A percentile compares a stretch with the other conserved stretches of the same genome.
These are phyloP conservation scores for Pharmacophagus antenor DNA, from an alignment of 2,888 invertebrate species.

Conservation along the genomic window DNA sequence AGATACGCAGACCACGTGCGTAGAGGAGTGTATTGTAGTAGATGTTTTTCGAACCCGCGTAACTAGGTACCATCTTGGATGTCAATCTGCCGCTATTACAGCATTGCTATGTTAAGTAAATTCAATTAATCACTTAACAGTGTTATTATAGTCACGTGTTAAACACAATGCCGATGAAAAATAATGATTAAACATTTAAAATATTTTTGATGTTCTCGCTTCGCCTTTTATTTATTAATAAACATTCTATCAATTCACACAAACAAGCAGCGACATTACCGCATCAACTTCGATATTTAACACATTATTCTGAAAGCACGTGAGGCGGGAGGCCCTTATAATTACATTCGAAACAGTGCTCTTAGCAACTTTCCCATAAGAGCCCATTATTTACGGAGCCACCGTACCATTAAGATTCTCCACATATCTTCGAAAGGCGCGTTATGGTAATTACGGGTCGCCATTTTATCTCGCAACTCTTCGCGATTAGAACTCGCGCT, in stretches of 20 bases:
- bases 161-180: too few relatives aligned
- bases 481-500: conserved; percentile 71
- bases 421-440: conserved; percentile 79
- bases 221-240: conserved; percentile 33
- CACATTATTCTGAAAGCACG: conserved; percentile 78
- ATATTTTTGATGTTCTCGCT: too few relatives aligned
- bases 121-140: too few relatives aligned
- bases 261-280: conserved; percentile 42
- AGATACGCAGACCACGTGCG: too few relatives aligned
- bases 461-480: conserved; percentile 78
- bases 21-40: too few relatives aligned
- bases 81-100: too few relatives aligned
- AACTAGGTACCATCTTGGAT: too few relatives aligned
- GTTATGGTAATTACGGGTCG: conserved; percentile 81
- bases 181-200: too few relatives aligned
- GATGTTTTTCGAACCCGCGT: too few relatives aligned
- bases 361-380: conserved; percentile 80
- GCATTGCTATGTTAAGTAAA: too few relatives aligned
- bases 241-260: conserved; percentile 33
- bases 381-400: conserved; percentile 80
- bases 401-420: conserved; percentile 80
- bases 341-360: conserved; percentile 80
- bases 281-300: conserved; percentile 57
- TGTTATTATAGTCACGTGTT: too few relatives aligned
- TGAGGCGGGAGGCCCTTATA: conserved; percentile 74